Evolutionary conservation across 2,113 vertebrate species (phyloP).

Genomic region (Lonchura striata): DNA sequence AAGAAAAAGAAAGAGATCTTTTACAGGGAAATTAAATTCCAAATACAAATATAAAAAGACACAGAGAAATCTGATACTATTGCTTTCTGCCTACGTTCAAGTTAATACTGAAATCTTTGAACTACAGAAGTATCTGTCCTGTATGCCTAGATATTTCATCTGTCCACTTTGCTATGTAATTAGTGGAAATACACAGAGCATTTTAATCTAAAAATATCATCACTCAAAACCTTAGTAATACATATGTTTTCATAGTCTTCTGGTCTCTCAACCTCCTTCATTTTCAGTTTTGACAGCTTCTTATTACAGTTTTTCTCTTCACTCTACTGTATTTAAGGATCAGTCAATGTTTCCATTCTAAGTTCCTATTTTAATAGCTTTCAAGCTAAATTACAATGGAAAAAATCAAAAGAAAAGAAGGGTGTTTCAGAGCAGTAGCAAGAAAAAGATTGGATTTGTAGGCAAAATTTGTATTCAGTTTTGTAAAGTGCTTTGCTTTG

Average conservation of each 20-base stretch:
- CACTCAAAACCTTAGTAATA: neutral
- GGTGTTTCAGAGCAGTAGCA: neutral
- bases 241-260: neutral
- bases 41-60: neutral
- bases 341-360: neutral
- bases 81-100: neutral
- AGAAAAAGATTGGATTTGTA: neutral
- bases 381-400: neutral
- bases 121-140: neutral
- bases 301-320: neutral
- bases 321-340: neutral
- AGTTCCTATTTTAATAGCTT: neutral
- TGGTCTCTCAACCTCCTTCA: neutral
- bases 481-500: neutral
- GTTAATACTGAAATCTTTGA: neutral
- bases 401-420: neutral
- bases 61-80: neutral
- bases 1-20: neutral
- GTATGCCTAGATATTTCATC: neutral
- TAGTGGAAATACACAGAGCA: neutral
- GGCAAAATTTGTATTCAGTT: neutral
- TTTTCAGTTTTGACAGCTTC: constrained; percentile 20
- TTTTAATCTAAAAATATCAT: constrained; percentile 9
- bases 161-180: neutral
- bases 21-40: neutral